Evolutionary conservation across 64 coral and sea anemone species (phyloP).

Genomic region (Platygyra sinensis): DNA sequence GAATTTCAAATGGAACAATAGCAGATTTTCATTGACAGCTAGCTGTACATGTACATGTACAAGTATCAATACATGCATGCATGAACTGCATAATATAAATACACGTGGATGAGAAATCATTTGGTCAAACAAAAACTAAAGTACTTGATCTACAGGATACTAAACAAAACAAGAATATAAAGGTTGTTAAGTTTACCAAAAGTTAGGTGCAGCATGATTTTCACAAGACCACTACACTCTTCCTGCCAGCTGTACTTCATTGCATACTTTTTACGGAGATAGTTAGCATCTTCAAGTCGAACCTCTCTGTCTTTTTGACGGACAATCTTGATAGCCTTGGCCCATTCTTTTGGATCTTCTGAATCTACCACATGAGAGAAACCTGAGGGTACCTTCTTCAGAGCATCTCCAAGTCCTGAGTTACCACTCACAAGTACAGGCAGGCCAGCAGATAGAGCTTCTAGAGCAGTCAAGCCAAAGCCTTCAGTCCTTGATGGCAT

Average conservation of each 20-base stretch:
- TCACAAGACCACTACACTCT: neutral
- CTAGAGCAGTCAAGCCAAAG: neutral
- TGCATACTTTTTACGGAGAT: neutral
- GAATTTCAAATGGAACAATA: too few species aligned
- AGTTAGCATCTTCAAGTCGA: neutral
- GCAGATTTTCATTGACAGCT: too few species aligned
- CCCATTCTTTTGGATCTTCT: neutral
- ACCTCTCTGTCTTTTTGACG: neutral
- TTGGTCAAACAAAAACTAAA: too few species aligned
- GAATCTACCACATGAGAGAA: neutral
- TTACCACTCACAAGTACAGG: neutral
- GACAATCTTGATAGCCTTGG: neutral
- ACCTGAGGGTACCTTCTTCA: neutral
- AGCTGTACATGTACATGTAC: too few species aligned
- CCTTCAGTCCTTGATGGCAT: neutral
- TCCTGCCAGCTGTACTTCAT: neutral
- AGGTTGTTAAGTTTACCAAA: neutral
- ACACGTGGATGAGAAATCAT: too few species aligned
- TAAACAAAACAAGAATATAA: too few species aligned
- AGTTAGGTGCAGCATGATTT: neutral
- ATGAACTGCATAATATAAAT: too few species aligned
- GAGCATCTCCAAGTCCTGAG: neutral
- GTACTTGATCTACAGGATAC: too few species aligned
- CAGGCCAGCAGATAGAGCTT: neutral
- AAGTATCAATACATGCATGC: too few species aligned